Conservation (phyloP, 2,797 vertebrate species). For the Aplochiton taeniatus region DNA sequence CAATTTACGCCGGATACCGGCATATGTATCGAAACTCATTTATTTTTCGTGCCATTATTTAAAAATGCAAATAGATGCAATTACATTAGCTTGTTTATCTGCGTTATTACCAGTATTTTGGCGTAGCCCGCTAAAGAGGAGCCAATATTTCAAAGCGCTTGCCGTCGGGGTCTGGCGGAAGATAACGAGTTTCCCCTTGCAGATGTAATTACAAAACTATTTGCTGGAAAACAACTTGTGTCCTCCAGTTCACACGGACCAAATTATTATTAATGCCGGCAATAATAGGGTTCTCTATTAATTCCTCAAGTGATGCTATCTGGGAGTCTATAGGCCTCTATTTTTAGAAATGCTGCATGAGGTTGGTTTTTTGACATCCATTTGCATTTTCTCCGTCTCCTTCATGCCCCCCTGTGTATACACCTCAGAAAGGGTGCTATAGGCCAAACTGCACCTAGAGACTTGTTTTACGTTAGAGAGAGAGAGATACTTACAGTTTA, state of each 20-base stretch:
- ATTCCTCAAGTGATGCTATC: conserved; percentile 8
- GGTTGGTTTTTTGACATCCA: neutral
- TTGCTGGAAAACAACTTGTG: conserved; percentile 67
- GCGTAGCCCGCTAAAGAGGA: conserved; percentile 65
- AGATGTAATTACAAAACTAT: conserved; percentile 78
- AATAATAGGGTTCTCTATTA: conserved; percentile 11
- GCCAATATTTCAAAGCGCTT: conserved; percentile 75
- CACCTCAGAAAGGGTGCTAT: too few relatives aligned
- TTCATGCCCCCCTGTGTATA: too few relatives aligned
- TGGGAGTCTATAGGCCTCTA: neutral
- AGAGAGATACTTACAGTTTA: too few relatives aligned
- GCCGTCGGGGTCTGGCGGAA: conserved; percentile 67
- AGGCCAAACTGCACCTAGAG: too few relatives aligned
- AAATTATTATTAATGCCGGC: conserved; percentile 15
- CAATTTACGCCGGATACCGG: conserved; percentile 11
- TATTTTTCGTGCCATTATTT: conserved; percentile 65
- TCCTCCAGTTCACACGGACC: conserved; percentile 40
- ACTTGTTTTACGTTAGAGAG: too few relatives aligned
- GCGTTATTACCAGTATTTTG: conserved; percentile 71
- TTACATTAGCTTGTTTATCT: conserved; percentile 75
- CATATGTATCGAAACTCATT: conserved; percentile 48
- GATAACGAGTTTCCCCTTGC: conserved; percentile 74
- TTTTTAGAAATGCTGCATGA: neutral
- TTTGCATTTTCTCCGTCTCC: too few relatives aligned
- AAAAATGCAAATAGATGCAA: conserved; percentile 79